Evolutionary conservation across 2,888 invertebrate species (phyloP), one percentile per base, ranked within the genome.

Genomic region (Cryptus viduatorius): DNA sequence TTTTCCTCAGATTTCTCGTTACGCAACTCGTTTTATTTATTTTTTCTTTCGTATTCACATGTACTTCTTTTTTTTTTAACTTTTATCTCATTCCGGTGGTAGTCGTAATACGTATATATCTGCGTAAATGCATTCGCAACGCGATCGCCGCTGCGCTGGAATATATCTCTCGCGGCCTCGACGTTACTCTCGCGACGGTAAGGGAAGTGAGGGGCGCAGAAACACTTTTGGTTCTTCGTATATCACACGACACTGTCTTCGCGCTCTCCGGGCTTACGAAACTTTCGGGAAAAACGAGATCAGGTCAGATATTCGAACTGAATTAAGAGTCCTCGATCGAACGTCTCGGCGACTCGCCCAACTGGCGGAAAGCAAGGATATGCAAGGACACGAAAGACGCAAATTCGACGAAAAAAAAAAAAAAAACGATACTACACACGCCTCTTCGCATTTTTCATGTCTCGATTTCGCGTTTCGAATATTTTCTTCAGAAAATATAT

Each of bases 231-330:
- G 59, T 42, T 59, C 77, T 64, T 29, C 4, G n/a, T 46, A 29
- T 31, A 48, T 19, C 42, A 48, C 4, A 46, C 61, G 14, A n/a
- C 19, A n/a, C n/a, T 59, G 73, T 46, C 31, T 46, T 75, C 48
- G 61, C 73, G 61, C 10, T 37, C 31, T 75, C 37, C 37, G 37
- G 37, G 8, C 37, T 56, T 75, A 67, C 56, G 67, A 77, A 82
- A 82, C 67, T 77, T 82, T 71, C 24, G 24, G 71, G 69, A 31
- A 77, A 69, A 82, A 77, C 50, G 71, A 24, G 50, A 82, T 77
- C 71, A 53, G 82, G 82, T 82, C 82, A 77, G 71, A 77, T 77
- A 76, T 65, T 82, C 61, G 68, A 65, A 77, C 50, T 61, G 82
- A 75, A 75, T 75, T 37, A 31, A 75, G 64, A 64, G 46, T 48